Conservation (phyloP, 2,113 vertebrate genomes). For the Anarrhichthys ocellatus region DNA sequence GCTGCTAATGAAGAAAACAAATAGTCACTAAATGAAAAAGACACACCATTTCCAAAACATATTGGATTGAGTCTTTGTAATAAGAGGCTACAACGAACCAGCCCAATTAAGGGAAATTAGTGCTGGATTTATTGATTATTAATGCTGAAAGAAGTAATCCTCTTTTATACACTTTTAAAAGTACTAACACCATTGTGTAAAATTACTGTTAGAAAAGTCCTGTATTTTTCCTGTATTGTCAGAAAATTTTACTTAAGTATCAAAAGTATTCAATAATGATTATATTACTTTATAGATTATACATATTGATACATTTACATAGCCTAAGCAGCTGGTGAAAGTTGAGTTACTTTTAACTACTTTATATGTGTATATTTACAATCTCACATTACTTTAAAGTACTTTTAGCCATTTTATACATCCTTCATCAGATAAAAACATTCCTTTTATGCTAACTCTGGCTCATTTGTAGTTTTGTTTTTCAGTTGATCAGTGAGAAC, state of each 20-base stretch:
- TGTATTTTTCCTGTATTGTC: not conserved
- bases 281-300: not conserved
- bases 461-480: not conserved
- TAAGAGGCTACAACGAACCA: not conserved
- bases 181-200: not conserved
- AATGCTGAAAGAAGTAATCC: not conserved
- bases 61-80: not conserved
- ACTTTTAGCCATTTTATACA: not conserved
- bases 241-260: not conserved
- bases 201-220: not conserved
- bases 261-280: not conserved
- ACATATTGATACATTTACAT: not conserved
- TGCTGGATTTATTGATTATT: not conserved
- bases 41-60: not conserved
- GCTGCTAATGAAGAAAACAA: not conserved
- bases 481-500: not conserved
- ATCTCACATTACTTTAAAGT: not conserved
- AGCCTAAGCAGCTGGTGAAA: not conserved
- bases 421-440: not conserved
- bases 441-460: not conserved
- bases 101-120: no score
- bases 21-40: not conserved
- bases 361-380: constrained; percentile 8
- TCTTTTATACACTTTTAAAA: not conserved
- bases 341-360: not conserved